A percentile compares a stretch with the other conserved stretches of the same genome.
phyloP scores from a whole-genome alignment of 2,888 invertebrate genomes.

The Drosophila mercatorum region DNA sequence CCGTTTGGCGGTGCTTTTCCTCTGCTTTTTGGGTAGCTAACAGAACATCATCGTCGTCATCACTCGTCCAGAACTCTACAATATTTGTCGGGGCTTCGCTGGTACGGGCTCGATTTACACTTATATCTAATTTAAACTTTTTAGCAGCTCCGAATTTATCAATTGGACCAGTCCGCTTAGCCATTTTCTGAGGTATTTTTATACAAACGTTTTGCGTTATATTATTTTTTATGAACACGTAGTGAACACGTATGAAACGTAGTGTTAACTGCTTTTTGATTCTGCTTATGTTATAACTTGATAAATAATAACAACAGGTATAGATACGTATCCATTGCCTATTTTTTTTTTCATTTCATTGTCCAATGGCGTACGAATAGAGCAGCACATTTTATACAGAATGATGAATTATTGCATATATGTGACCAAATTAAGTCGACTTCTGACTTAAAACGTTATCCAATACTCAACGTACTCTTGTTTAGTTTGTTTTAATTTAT shows the following conservation, averaged over 20 bases:
- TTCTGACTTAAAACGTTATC: too few relatives aligned
- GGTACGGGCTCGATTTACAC: slow-evolving; percentile 57
- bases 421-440: too few relatives aligned
- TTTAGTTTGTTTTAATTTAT: background rate
- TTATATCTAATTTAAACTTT: slow-evolving; percentile 80
- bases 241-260: background rate
- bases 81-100: slow-evolving; percentile 18
- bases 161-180: slow-evolving; percentile 76
- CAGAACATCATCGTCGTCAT: slow-evolving; percentile 83
- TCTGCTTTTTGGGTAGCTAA: slow-evolving; percentile 83
- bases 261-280: too few relatives aligned
- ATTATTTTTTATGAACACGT: background rate
- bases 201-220: background rate
- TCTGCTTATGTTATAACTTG: background rate
- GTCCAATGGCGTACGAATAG: background rate
- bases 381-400: background rate
- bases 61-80: slow-evolving; percentile 81
- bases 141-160: slow-evolving; percentile 78
- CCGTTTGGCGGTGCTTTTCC: slow-evolving; percentile 45
- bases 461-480: background rate
- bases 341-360: background rate
- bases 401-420: background rate
- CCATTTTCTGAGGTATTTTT: slow-evolving; percentile 55
- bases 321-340: background rate
- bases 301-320: background rate